phyloP scores from a whole-genome alignment of 2,888 invertebrate species.

The Esperia sulphurella region DNA sequence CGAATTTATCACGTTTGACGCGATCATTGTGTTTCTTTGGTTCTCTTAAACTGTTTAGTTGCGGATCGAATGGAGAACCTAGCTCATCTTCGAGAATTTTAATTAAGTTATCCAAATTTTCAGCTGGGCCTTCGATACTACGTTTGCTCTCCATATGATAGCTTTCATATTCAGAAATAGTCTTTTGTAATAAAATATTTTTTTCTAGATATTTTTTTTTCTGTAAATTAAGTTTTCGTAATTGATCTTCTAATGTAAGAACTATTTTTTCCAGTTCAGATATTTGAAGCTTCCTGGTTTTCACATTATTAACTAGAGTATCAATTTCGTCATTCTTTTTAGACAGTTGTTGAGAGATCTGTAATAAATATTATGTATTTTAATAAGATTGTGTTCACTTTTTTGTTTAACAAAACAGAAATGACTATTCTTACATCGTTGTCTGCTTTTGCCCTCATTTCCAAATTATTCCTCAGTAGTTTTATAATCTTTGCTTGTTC shows the following conservation, averaged over 20 bases:
- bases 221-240: slow-evolving; percentile 36
- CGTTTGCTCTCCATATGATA: slow-evolving; percentile 30
- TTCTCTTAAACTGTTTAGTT: slow-evolving; percentile 7
- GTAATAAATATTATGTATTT: slow-evolving; percentile 7
- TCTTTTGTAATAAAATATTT: slow-evolving; percentile 41
- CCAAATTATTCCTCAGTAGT: slow-evolving; percentile 50
- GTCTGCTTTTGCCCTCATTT: slow-evolving; percentile 48
- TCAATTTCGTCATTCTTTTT: slow-evolving; percentile 60
- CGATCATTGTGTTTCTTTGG: slow-evolving; percentile 20
- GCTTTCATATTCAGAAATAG: slow-evolving; percentile 41
- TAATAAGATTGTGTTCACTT: neutral
- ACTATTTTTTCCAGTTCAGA: slow-evolving; percentile 61
- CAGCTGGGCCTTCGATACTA: slow-evolving; percentile 34
- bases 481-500: slow-evolving; percentile 58
- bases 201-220: slow-evolving; percentile 50
- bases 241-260: slow-evolving; percentile 57
- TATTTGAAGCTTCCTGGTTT: slow-evolving; percentile 48
- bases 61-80: slow-evolving; percentile 35
- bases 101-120: slow-evolving; percentile 57
- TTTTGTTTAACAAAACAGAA: neutral
- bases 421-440: slow-evolving; percentile 35
- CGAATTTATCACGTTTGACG: slow-evolving; percentile 22
- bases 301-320: slow-evolving; percentile 38
- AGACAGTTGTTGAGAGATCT: slow-evolving; percentile 47
- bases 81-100: slow-evolving; percentile 65